Base-by-base conservation (phyloP, 2,113 vertebrate genomes). In the Catharus bicknelli region DNA sequence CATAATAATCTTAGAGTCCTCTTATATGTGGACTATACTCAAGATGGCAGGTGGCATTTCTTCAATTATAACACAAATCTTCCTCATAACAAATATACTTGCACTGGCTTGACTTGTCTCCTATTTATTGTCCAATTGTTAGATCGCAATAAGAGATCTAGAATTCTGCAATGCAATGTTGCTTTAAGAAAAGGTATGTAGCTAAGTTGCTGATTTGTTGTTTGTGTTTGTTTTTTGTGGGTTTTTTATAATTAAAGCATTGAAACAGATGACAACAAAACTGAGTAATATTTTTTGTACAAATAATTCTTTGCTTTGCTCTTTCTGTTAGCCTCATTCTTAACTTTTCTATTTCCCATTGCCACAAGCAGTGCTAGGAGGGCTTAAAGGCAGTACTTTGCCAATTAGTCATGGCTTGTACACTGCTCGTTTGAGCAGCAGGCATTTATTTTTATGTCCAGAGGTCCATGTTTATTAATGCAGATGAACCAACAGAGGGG, bases 401-500 rank as follows among this genome's bases (percentile, higher is more conserved):
- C 51, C 54, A 69, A 63, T 93, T 86, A 93, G 55, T 74, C 51
- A 67, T 78, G 61, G 47, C 73, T 88, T 92, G 72, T 43, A 77
- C 55, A 34, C 47, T 59, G 63, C 86, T 86, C 4, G 1, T 93
- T 90, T 90, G 51, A 86, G 59, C 57, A 83, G 34, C 27, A 86
- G 69, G 51, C 22, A 1, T 90, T 83, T 74, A 66, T 86, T 92
- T 94, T 95, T 81, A 67, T 81, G 40, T 93, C 51, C 69, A 86
- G 38, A 95, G 77, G 34, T 88, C 55, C 89, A 58, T 5, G 0
- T 90, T 90, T 90, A 53, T 79, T 85, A 34, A 54, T 80, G 67
- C 38, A 77, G 59, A 94, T 94, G 79, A 90, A 80, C 63, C 70
- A 79, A 66, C 22, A 76, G 90, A 70, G 70, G n/a, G 16, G 64